Base-by-base conservation (phyloP, 2,113 vertebrate species). In the Melanerpes aurifrons region DNA sequence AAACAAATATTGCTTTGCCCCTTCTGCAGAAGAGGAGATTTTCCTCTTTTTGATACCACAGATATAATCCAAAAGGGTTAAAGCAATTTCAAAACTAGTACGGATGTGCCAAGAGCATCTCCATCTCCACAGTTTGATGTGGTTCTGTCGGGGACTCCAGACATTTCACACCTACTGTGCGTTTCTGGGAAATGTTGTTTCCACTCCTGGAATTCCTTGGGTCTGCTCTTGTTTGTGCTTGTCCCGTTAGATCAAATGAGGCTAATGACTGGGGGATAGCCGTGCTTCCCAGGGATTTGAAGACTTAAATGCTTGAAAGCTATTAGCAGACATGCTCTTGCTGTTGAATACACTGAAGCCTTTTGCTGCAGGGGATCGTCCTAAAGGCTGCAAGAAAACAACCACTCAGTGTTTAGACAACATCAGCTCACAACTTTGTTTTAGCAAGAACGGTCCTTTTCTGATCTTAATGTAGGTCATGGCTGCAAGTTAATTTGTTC, bases 401-500 rank as follows among this genome's bases (percentile, higher is more conserved):
- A 64, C 82, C 89, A 68, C 48, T 91, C 93, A 4, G 67, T 92
- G 45, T 94, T 95, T 96, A 92, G 85, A 92, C 90, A 94, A 80
- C 82, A 61, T 81, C 72, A 61, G 48, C 82, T 93, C 87, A 77
- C 75, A 90, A 89, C 79, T 93, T 90, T 79, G 63, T 92, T 90
- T 92, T 56, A 94, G 84, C 77, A 76, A 56, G 58, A 94, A 26
- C 40, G 83, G 54, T 10, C 85, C 87, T 91, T 79, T 92, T 92
- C 87, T 86, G 43, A 91, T 95, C 72, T 50, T 58, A 86, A 87
- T 95, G 89, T 95, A 94, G 87, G 93, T 94, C 94, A 94, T 45
- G 74, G 76, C 75, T 93, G 91, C 54, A 54, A 93, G 79, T 93
- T 94, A 96, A 96, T 94, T 87, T 83, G 48, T 95, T 96, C 95